Evolutionary conservation across 1,140 invertebrate genomes (phyloP), one percentile per base, ranked within the genome.

Genomic region (Neodiprion fabricii): DNA sequence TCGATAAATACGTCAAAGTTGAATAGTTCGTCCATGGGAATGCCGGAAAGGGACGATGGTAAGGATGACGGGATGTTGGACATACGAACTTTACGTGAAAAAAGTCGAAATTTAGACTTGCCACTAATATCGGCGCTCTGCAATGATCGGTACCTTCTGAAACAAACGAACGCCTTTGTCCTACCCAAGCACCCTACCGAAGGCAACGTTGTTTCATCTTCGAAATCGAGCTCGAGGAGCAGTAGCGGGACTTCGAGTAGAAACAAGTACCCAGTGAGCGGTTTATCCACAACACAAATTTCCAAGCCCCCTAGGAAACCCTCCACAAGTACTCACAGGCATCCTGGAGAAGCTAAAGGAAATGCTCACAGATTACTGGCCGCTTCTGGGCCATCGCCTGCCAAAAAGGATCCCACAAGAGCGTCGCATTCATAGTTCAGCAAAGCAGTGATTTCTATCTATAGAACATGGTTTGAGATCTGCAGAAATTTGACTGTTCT

Each of bases 61-160:
- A 84, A 85, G 65, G 82, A 83, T 14, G 85, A 88, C 48, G 86
- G 87, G 17, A 89, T 93, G 81, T 86, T 96, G 78, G 95, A 96
- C 83, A 96, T 96, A 75, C 92, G 92, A 76, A 92, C 93, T 66
- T 87, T 97, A 61, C 90, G 95, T 48, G 95, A 96, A 85, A 95
- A 96, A 88, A 96, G 95, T 87, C 93, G 94, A 77, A 94, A 96
- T 80, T 86, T 97, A 76, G 96, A 97, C 86, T 88, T 97, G 81
- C 96, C 96, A 14, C 87, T 97, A 48, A 96, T 97, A 81, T 94
- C 95, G 61, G 96, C 96, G 7, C 88, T 97, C 70, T 97, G 96
- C 87, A 97, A 97, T 83, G 96, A 97, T 85, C 91, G 94, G 48
- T 95, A 95, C 61, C 87, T 96, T 74, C 85, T 96, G 67, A 96